Base-by-base conservation (phyloP, 2,797 vertebrate genomes). In the Falco biarmicus region DNA sequence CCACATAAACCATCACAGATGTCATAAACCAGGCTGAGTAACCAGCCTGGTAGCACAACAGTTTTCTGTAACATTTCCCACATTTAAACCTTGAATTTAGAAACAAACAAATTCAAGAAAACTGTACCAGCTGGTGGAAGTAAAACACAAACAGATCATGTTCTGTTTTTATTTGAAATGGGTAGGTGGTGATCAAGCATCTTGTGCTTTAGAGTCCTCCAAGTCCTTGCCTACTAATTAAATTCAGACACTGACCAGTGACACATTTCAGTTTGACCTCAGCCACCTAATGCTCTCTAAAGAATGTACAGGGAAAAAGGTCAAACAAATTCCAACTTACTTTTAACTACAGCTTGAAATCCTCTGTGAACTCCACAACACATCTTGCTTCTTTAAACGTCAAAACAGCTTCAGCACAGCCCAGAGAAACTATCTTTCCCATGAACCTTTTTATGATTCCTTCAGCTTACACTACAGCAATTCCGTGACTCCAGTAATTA, bases 221-320 rank as follows among this genome's bases (percentile, higher is more conserved):
- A 89, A 63, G 68, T 90, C 65, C 47, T 91, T 78, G 45, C 41
- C 80, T 78, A 71, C 94, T 97, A 96, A 96, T 97, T 96, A 95
- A 96, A 93, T 95, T 97, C 96, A 97, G 95, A 96, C 95, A 96
- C 93, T 97, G 96, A 96, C 93, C 92, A 97, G 93, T 81, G 93
- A 94, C 92, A 96, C 94, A 89, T 96, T 96, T 96, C 76, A 91
- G 92, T 79, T 94, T 96, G 95, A 97, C 95, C 95, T 96, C 76
- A 94, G 91, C 82, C 94, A 97, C 96, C 84, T 84, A 93, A 94
- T 47, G 69, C 93, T 97, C 92, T 91, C 89, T 59, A 91, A 97
- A 93, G 95, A 96, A 96, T 95, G 96, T 50, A 82, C 66, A 84
- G 95, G 68, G 78, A 95, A 93, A 95, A 94, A 96, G 92, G 96